phyloP scores from a whole-genome alignment of 2,113 vertebrate species.

The Calonectris borealis region DNA sequence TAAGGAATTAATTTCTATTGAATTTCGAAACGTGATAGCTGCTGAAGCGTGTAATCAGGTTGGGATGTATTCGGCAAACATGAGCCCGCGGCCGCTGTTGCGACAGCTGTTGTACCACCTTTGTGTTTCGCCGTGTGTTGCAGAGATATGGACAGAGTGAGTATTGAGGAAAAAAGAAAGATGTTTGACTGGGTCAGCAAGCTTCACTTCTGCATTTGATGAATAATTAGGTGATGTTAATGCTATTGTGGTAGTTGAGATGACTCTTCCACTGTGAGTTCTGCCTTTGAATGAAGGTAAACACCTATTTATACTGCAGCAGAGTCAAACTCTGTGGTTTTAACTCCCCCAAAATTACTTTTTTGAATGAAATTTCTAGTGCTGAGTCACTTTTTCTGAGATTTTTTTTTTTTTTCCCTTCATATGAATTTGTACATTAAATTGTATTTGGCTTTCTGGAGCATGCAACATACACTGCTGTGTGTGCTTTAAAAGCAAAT shows the following conservation, averaged over 20 bases:
- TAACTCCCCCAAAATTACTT: neutral
- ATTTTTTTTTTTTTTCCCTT: neutral
- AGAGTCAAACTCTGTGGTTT: neutral
- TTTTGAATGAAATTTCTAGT: neutral
- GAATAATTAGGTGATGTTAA: neutral
- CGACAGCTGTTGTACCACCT: neutral
- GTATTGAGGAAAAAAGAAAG: neutral
- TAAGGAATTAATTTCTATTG: slow-evolving; percentile 58
- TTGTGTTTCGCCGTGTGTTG: neutral
- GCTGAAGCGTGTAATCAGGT: slow-evolving; percentile 54
- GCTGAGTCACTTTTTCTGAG: neutral
- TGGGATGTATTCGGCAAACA: slow-evolving; percentile 18
- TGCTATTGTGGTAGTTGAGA: neutral
- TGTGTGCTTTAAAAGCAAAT: neutral
- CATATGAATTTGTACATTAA: neutral
- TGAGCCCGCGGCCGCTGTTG: neutral
- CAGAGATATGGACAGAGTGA: neutral
- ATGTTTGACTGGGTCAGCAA: slow-evolving; percentile 11
- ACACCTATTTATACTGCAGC: neutral
- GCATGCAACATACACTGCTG: fast-evolving
- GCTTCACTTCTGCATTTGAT: neutral
- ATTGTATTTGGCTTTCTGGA: neutral
- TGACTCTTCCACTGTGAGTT: neutral
- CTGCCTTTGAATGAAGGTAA: neutral
- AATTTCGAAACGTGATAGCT: slow-evolving; percentile 41